Conservation (phyloP, 1,140 invertebrate species). For the Eumeta japonica region DNA sequence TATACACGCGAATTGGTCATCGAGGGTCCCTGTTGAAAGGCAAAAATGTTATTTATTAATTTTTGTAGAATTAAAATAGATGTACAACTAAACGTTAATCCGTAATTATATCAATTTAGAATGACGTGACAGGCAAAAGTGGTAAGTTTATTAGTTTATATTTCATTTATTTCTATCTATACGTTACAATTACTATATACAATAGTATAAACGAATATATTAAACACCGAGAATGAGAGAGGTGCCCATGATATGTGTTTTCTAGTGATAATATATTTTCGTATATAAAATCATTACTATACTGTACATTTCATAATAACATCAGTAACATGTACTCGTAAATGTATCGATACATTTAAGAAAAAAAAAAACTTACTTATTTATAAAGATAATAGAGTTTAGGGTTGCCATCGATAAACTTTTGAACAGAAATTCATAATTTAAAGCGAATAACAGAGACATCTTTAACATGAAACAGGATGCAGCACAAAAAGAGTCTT, state of each 20-base stretch:
- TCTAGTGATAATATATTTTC: slow-evolving; percentile 29
- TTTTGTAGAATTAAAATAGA: slow-evolving; percentile 3
- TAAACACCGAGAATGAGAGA: slow-evolving; percentile 43
- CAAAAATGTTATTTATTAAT: slow-evolving; percentile 11
- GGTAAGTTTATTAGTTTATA: background rate
- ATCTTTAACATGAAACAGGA: background rate
- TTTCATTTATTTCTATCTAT: background rate
- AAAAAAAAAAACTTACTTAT: background rate
- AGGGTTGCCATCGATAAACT: too few species aligned
- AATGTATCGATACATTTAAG: too few species aligned
- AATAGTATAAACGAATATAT: slow-evolving; percentile 16
- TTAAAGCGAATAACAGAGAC: background rate
- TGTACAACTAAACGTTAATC: background rate
- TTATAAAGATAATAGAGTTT: background rate
- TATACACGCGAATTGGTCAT: slow-evolving; percentile 7
- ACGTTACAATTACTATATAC: slow-evolving; percentile 29
- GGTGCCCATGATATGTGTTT: slow-evolving; percentile 48
- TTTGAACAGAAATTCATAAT: too few species aligned
- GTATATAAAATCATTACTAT: background rate
- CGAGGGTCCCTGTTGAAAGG: slow-evolving; percentile 26
- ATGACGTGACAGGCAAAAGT: background rate
- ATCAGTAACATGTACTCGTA: too few species aligned
- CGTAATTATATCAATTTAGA: background rate
- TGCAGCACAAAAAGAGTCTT: background rate
- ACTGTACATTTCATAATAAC: background rate